Evolutionary conservation across 2,797 vertebrate genomes (phyloP), one percentile per base, ranked within the genome.

Genomic region (Amblyraja radiata): DNA sequence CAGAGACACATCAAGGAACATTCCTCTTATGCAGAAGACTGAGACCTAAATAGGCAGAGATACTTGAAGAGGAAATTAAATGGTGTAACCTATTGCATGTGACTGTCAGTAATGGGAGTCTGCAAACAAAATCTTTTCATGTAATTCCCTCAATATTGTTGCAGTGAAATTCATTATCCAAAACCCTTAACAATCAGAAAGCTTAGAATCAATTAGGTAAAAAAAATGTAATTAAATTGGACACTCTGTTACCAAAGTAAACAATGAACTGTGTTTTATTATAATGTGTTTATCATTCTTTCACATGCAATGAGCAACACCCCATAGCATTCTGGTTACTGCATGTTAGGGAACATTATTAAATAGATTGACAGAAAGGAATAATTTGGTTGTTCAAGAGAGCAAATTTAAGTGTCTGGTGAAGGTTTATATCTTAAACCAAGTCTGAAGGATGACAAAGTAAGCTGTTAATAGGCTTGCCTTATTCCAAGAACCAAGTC

Each of bases 401-500:
- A 91, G 10, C 39, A 54, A 39, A 58, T 36, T 10, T 58, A 46
- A 10, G 39, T 54, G 25, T 25, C 23, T 54, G 39, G 54, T 28
- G 1, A 91, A 11, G 5, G n/a, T 65, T 32, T 88, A 9, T 21
- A 68, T 92, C 39, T 71, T 58, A 92, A 92, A 92, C 25, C 21
- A 76, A 46, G 68, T 46, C 13, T 71, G 9, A 73, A 71, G 21
- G 88, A 39, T 73, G 36, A 13, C 32, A 73, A 73, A 71, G 90
- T 74, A 23, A 74, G 39, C 73, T 91, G 36, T 76, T 92, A 92
- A 76, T 92, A 71, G 71, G 39, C 23, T 92, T 92, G 71, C 39
- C 39, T 92, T 73, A 92, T 76, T 92, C 90, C 73, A 28, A 92
- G 90, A 54, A 92, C 6, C 10, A 76, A 74, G 46, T 74, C 90